Evolutionary conservation across 2,888 invertebrate genomes (phyloP).

Genomic region (Physocephala rufipes): DNA sequence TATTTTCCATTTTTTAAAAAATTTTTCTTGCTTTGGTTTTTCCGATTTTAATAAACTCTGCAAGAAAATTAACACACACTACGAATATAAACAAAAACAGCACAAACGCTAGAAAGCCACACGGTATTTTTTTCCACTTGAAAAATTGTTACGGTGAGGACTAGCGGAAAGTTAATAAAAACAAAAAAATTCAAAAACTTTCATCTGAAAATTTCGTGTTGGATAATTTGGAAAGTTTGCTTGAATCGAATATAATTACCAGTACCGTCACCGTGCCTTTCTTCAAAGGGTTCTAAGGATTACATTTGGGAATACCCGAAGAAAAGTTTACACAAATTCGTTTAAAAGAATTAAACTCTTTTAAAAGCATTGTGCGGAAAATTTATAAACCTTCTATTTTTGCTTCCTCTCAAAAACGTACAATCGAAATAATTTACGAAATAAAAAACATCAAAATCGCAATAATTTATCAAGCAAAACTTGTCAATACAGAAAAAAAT

Average conservation of each 20-base stretch:
- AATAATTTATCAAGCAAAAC: conserved; percentile 4
- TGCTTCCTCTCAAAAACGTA: neutral
- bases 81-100: neutral
- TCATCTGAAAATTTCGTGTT: too few relatives aligned
- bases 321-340: too few relatives aligned
- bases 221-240: too few relatives aligned
- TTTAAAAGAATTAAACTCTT: too few relatives aligned
- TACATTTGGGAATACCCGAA: too few relatives aligned
- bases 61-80: neutral
- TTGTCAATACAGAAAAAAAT: conserved; percentile 13
- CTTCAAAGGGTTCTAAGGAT: too few relatives aligned
- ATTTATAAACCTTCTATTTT: neutral
- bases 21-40: too few relatives aligned
- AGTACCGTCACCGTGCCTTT: too few relatives aligned
- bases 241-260: too few relatives aligned
- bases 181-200: too few relatives aligned
- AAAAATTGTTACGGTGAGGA: too few relatives aligned
- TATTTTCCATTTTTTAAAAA: conserved; percentile 9
- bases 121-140: neutral
- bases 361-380: neutral
- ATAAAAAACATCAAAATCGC: neutral
- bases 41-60: neutral
- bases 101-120: neutral
- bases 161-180: too few relatives aligned
- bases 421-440: neutral